Conservation (phyloP, 2,113 vertebrate species). For the Trochalopteron elliotii region DNA sequence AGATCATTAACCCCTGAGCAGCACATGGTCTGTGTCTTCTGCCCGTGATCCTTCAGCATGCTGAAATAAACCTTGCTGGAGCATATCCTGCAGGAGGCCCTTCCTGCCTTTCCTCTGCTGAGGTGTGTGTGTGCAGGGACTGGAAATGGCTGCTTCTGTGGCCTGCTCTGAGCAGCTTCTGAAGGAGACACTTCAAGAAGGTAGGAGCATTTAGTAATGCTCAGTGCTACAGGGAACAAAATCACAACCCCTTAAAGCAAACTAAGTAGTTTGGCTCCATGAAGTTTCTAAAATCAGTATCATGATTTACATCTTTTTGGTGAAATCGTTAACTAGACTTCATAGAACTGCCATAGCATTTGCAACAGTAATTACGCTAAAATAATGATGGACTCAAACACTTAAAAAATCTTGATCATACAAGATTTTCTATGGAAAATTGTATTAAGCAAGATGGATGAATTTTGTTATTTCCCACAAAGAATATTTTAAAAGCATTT, state of each 20-base stretch:
- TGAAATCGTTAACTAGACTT: not conserved
- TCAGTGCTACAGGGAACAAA: not conserved
- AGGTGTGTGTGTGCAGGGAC: too few relatives aligned
- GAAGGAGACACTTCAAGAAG: too few relatives aligned
- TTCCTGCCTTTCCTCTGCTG: too few relatives aligned
- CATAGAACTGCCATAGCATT: not conserved
- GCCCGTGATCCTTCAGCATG: too few relatives aligned
- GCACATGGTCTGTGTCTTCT: too few relatives aligned
- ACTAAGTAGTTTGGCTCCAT: not conserved
- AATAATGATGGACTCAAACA: not conserved
- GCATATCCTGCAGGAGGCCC: too few relatives aligned
- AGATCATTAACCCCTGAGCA: too few relatives aligned
- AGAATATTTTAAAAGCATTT: not conserved
- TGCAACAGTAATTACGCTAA: not conserved
- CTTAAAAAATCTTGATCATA: not conserved
- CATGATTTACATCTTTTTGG: not conserved
- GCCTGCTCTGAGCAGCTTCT: too few relatives aligned
- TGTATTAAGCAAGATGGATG: not conserved
- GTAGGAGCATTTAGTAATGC: too few relatives aligned
- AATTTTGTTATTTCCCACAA: not conserved
- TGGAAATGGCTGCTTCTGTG: too few relatives aligned
- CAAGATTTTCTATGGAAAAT: not conserved
- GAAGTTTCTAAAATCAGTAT: not conserved
- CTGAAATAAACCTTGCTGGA: too few relatives aligned
- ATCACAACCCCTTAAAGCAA: not conserved